Evolutionary conservation across 2,888 invertebrate species (phyloP).

Genomic region (Agonopterix heracliana): DNA sequence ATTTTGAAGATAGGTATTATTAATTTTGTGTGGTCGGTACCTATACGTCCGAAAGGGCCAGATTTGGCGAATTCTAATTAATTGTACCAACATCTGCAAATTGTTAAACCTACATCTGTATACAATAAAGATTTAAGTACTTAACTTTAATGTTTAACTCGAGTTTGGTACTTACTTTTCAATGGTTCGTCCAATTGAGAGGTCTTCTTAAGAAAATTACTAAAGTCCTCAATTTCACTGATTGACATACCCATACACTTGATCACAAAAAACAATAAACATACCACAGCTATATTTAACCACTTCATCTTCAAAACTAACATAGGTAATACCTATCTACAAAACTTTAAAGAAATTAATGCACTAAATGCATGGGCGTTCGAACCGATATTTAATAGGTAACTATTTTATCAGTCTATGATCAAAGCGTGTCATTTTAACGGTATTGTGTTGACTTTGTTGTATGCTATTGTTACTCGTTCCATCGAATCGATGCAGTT

Average conservation of each 20-base stretch:
- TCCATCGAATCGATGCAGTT: not conserved
- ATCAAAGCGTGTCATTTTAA: constrained; percentile 47
- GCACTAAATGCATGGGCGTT: constrained; percentile 27
- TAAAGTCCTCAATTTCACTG: constrained; percentile 61
- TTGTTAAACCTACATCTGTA: no score
- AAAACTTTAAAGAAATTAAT: constrained; percentile 12
- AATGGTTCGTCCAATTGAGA: constrained; percentile 60
- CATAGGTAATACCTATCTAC: not conserved
- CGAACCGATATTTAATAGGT: not conserved
- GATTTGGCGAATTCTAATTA: no score
- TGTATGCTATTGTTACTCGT: constrained; percentile 10
- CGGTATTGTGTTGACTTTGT: constrained; percentile 32
- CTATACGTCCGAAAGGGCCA: no score
- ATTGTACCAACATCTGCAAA: no score
- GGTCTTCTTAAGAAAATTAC: constrained; percentile 53
- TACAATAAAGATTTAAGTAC: no score
- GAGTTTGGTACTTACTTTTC: constrained; percentile 50
- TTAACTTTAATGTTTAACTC: no score
- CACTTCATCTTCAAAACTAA: constrained; percentile 34
- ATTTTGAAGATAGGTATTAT: no score
- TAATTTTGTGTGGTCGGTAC: no score
- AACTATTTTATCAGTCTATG: constrained; percentile 32
- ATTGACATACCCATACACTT: constrained; percentile 51
- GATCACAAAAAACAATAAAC: constrained; percentile 42
- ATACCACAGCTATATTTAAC: constrained; percentile 34